Evolutionary conservation across 2,888 invertebrate genomes (phyloP), one percentile per base, ranked within the genome.

Genomic region (Allolobophora icterica): DNA sequence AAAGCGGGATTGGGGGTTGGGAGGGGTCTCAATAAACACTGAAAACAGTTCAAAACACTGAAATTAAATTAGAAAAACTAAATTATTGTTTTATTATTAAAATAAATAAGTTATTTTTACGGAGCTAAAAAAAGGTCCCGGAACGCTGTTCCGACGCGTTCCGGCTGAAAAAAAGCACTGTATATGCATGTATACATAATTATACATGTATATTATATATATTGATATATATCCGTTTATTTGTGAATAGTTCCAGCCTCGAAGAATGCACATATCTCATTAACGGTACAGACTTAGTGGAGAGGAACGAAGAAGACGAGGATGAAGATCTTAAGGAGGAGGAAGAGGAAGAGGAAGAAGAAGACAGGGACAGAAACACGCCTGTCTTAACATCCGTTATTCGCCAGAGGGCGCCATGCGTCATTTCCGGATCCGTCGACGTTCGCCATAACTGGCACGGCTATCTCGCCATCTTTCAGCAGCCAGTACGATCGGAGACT

Each of bases 361-460:
- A 71, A 11, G 71, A 71, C 71, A 71, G 8, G n/a, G 71, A 8
- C 71, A 30, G n/a, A n/a, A 71, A n/a, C 71, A 3, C 24, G 52
- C 52, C 42, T 4, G 33, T 30, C 42, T 89, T 84, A 40, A 40
- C 40, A 5, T 40, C 35, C 89, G n/a, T 87, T 24, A 90, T n/a
- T 34, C n/a, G 34, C n/a, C 42, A 42, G 83, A 91, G 71, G n/a
- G 90, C 45, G 71, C 92, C 92, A 11, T 92, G 92, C 84, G 45
- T 92, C 30, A 87, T 92, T 34, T 35, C 83, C 30, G 90, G 91
- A 24, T 91, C 91, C 45, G 89, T 92, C n/a, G 40, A 91, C 52
- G 33, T 71, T 11, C 40, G 89, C 89, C 83, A 91, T 33, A 92
- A 92, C 92, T 92, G 92, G 92, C 91, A 89, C 71, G 92, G 92